These are phyloP conservation scores for Pogonomyrmex barbatus DNA, from an alignment of 1,140 invertebrate species.

Conservation along the genomic window DNA sequence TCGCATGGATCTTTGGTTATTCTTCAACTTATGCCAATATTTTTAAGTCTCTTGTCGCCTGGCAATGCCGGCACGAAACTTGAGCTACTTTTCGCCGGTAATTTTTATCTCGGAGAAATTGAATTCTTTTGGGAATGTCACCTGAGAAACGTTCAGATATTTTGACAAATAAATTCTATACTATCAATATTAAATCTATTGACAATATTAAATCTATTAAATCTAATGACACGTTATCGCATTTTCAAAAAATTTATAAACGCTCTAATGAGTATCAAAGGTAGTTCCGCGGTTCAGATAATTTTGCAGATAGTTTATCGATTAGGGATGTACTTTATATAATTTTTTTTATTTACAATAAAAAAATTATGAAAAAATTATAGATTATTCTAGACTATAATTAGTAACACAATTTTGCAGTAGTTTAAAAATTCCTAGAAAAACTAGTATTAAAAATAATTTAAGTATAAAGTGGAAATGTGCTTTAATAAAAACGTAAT, in stretches of 20 bases:
- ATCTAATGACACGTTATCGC: neutral
- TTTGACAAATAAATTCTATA: neutral
- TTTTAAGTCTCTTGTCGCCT: neutral
- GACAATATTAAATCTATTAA: no score
- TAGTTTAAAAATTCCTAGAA: no score
- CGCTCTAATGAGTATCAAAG: neutral
- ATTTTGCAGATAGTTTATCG: conserved; percentile 1
- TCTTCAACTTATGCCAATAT: conserved; percentile 10
- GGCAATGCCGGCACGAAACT: neutral
- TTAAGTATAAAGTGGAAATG: no score
- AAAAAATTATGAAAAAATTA: no score
- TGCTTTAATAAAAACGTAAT: no score
- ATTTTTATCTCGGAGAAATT: conserved; percentile 4
- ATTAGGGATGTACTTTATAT: no score
- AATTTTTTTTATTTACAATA: no score
- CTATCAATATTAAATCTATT: neutral
- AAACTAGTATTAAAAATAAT: no score
- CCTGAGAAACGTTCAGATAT: neutral
- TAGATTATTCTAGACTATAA: no score
- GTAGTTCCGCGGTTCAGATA: neutral
- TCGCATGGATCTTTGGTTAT: neutral
- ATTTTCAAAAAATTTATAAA: neutral
- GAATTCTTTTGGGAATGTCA: neutral
- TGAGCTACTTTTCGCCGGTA: neutral
- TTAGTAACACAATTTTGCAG: no score